These are phyloP conservation scores for Drosophila lacteicornis DNA, from an alignment of 1,140 invertebrate species.

Conservation along the genomic window DNA sequence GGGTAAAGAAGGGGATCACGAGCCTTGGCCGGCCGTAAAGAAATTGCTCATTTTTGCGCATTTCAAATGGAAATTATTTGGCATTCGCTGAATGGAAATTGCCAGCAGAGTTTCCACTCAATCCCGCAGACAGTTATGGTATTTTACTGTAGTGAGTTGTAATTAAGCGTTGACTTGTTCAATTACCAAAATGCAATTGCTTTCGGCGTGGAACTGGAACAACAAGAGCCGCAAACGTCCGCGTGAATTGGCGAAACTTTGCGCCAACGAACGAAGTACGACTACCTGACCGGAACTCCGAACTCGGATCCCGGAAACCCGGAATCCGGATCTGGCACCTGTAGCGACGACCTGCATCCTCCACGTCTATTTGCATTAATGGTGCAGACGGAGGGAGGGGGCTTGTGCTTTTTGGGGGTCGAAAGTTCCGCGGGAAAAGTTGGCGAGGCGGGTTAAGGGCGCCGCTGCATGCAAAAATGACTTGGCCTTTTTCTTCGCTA, in stretches of 20 bases:
- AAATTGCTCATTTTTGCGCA: conserved; percentile 79
- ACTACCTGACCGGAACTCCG: conserved; percentile 11
- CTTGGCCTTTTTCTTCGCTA: conserved; percentile 40
- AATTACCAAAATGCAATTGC: conserved; percentile 82
- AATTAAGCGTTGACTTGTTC: conserved; percentile 82
- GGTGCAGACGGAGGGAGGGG: conserved; percentile 7
- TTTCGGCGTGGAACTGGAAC: conserved; percentile 47
- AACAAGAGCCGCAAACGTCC: conserved; percentile 59
- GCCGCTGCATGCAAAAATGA: conserved; percentile 50
- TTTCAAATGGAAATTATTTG: conserved; percentile 67
- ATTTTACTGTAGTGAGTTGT: conserved; percentile 67
- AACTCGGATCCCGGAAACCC: background rate
- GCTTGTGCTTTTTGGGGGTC: background rate
- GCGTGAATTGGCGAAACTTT: conserved; percentile 44
- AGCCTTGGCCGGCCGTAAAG: conserved; percentile 27
- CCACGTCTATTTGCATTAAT: conserved; percentile 48
- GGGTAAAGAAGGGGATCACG: background rate
- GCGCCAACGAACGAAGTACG: background rate
- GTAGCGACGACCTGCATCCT: conserved; percentile 34
- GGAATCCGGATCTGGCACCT: conserved; percentile 27
- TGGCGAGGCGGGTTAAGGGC: conserved; percentile 16
- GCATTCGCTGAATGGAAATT: conserved; percentile 28
- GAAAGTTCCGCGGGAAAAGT: conserved; percentile 2
- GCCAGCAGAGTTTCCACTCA: conserved; percentile 27
- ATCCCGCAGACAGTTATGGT: conserved; percentile 69